Conservation (phyloP, 2,888 invertebrate species). For the Selenia dentaria region DNA sequence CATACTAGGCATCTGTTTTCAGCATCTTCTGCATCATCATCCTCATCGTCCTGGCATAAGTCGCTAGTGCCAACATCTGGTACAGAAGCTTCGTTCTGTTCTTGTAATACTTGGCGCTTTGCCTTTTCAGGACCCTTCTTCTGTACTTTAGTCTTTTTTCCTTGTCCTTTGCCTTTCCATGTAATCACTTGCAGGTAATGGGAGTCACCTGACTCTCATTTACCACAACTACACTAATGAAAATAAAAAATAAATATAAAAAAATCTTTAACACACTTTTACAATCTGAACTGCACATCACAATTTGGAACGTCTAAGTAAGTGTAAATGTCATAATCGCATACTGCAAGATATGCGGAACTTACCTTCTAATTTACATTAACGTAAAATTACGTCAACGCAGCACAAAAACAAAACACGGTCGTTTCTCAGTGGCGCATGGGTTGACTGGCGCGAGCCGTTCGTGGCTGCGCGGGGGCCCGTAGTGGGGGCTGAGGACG, state of each 20-base stretch:
- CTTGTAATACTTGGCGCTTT: too few relatives aligned
- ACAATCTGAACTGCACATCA: not conserved
- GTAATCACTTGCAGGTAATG: slow-evolving; percentile 35
- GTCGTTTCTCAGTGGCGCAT: slow-evolving; percentile 30
- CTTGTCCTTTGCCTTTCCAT: not conserved
- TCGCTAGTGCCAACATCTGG: not conserved
- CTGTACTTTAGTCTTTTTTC: too few relatives aligned
- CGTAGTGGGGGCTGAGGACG: slow-evolving; percentile 18
- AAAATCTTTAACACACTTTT: not conserved
- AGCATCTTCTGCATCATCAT: slow-evolving; percentile 14
- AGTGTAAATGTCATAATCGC: not conserved
- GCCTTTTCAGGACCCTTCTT: slow-evolving; percentile 5
- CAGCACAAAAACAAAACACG: slow-evolving; percentile 38
- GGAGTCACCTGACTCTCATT: slow-evolving; percentile 32
- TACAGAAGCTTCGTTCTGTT: not conserved
- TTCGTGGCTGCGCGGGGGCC: slow-evolving; percentile 28
- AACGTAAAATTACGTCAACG: not conserved
- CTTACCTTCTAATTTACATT: not conserved
- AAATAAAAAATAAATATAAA: slow-evolving; percentile 9
- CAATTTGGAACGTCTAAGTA: not conserved
- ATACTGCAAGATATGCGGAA: not conserved
- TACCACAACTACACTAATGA: slow-evolving; percentile 30
- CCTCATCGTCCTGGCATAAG: slow-evolving; percentile 2
- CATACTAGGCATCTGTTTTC: not conserved
- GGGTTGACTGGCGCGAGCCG: slow-evolving; percentile 32